Base-by-base conservation (phyloP, 1,140 invertebrate species). In the Condylostylus longicornis region DNA sequence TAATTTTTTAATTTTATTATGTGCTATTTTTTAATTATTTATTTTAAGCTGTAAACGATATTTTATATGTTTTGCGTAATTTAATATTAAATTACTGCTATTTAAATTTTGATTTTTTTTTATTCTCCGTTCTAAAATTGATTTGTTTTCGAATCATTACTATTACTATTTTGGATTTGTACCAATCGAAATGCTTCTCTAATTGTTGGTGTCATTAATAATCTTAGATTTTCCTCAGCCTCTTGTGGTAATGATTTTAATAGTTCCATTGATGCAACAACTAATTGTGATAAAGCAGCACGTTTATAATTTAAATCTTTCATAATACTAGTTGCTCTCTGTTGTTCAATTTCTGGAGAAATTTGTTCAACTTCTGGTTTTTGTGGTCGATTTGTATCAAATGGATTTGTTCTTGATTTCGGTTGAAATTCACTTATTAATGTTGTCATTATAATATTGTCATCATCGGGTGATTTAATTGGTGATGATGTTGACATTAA, bases 281-380 rank as follows among this genome's bases (percentile, higher is more conserved):
- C 53, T 15, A 61, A 28, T 40, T 61, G 57, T 1, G 58, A 52
- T 6, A 61, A 19, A 6, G 57, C 54, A 1, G 54, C 51, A 5
- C 57, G 43, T 39, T 61, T 61, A 29, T 57, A 61, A 15, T 60
- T 58, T 4, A 50, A 58, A 10, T 61, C 82, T 68, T 87, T 88
- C 37, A 76, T 74, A 30, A 86, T 79, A 39, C 82, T 85, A 14
- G 70, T 68, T 36, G 72, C 72, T 42, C 77, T 71, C 56, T 86
- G 81, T 42, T 75, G 72, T 47, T 82, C 77, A 18, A 81, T 75
- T 50, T 84, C 80, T 5, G 75, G 74, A 17, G 71, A 75, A 10
- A 75, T 67, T 2, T 69, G 64, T 47, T 72, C 68, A 18, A 69
- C 60, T 42, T 71, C 67, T 28, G 69, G 62, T 36, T 63, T 50